Evolutionary conservation across 92 coral and sea anemone genomes (phyloP).

Genomic region (Heliopora coerulea): DNA sequence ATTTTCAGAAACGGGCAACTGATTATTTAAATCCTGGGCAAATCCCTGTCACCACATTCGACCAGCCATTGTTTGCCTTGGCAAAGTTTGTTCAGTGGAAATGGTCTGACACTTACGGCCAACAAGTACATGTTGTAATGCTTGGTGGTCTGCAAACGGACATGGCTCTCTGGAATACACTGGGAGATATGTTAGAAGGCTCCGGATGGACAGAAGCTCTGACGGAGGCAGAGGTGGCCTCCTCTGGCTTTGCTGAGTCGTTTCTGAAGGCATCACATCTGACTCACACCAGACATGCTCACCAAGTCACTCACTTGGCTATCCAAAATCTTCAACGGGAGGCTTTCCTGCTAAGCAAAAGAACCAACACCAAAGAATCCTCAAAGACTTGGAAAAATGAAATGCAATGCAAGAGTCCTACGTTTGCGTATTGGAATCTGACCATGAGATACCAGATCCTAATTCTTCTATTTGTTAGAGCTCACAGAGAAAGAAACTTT

Average conservation of each 20-base stretch:
- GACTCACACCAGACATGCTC: not conserved
- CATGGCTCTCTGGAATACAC: no score
- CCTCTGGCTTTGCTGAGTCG: not conserved
- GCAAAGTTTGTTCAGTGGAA: no score
- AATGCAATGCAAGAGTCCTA: constrained; percentile 6
- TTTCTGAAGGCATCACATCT: constrained; percentile 3
- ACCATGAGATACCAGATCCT: constrained; percentile 13
- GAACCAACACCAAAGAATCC: not conserved
- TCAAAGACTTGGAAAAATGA: not conserved
- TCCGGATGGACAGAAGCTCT: no score
- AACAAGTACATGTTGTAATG: not conserved
- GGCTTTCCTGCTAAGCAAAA: not conserved
- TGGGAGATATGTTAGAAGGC: no score
- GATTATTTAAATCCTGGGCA: no score
- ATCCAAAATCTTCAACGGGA: not conserved
- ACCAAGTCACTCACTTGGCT: not conserved
- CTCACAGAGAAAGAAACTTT: constrained; percentile 29
- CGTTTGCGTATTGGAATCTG: constrained; percentile 14
- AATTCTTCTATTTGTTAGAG: constrained; percentile 20
- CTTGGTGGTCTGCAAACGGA: no score
- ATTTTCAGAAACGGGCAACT: no score
- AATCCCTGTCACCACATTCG: no score
- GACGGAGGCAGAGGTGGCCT: no score
- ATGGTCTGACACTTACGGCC: no score
- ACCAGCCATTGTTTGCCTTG: no score